A percentile compares a stretch with the other conserved stretches of the same genome.
phyloP scores from a whole-genome alignment of 1,140 invertebrate species.

The Musca vetustissima region DNA sequence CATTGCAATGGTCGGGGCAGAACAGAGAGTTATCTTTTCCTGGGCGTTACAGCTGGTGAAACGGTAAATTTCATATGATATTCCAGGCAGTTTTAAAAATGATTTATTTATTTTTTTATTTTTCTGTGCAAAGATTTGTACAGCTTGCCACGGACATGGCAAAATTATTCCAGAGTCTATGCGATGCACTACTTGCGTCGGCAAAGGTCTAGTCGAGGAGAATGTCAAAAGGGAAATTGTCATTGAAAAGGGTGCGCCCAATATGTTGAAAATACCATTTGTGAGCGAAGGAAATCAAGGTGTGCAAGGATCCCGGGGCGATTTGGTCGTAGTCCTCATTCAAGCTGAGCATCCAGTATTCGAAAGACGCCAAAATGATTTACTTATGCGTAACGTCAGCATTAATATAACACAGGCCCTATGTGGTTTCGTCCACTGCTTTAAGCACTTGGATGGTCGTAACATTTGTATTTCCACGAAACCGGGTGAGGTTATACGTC shows the following conservation, averaged over 20 bases:
- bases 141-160: conserved; percentile 69
- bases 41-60: conserved; percentile 44
- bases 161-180: conserved; percentile 80
- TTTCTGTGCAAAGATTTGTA: conserved; percentile 57
- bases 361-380: conserved; percentile 72
- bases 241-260: conserved; percentile 88
- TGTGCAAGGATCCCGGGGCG: conserved; percentile 79
- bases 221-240: conserved; percentile 85
- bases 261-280: conserved; percentile 85
- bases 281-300: conserved; percentile 88
- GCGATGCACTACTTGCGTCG: conserved; percentile 77
- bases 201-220: conserved; percentile 76
- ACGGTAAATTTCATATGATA: too few relatives aligned
- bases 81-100: too few relatives aligned
- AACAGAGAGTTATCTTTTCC: conserved; percentile 39
- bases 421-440: conserved; percentile 82
- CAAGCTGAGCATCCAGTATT: conserved; percentile 80
- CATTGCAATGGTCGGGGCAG: conserved; percentile 40
- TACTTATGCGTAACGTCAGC: conserved; percentile 69
- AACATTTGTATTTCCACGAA: conserved; percentile 72
- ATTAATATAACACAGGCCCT: conserved; percentile 84
- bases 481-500: conserved; percentile 74
- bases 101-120: too few relatives aligned
- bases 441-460: conserved; percentile 83
- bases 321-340: conserved; percentile 87